Conservation (phyloP, 2,888 invertebrate genomes). For the Sminthurides aquaticus region DNA sequence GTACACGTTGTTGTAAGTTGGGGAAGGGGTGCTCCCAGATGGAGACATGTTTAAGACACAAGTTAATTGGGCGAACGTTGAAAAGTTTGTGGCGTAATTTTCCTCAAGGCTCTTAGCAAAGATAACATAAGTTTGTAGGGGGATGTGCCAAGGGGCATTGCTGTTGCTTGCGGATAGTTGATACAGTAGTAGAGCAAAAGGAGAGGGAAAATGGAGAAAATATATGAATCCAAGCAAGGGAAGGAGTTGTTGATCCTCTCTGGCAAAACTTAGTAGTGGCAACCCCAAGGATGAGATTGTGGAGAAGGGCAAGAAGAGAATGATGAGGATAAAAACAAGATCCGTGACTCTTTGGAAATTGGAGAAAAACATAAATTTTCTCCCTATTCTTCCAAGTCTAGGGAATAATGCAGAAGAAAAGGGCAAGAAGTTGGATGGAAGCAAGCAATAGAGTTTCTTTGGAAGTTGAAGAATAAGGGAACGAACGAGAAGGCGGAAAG, state of each 20-base stretch:
- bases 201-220: too few relatives aligned
- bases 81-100: neutral
- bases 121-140: too few relatives aligned
- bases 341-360: neutral
- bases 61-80: neutral
- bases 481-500: neutral
- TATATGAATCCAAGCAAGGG: too few relatives aligned
- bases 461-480: neutral
- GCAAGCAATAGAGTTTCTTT: neutral
- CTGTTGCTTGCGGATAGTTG: too few relatives aligned
- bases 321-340: neutral
- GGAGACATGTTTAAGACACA: neutral
- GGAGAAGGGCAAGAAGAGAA: neutral
- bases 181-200: too few relatives aligned
- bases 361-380: slow-evolving; percentile 2
- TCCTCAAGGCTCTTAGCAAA: neutral
- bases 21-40: too few relatives aligned
- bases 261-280: too few relatives aligned
- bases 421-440: neutral
- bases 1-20: too few relatives aligned
- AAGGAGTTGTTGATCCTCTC: too few relatives aligned
- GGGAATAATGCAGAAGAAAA: neutral
- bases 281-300: too few relatives aligned
- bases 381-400: neutral
- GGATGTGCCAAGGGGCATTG: too few relatives aligned